phyloP scores from a whole-genome alignment of 2,888 invertebrate genomes.

The Dexiosoma caninum region DNA sequence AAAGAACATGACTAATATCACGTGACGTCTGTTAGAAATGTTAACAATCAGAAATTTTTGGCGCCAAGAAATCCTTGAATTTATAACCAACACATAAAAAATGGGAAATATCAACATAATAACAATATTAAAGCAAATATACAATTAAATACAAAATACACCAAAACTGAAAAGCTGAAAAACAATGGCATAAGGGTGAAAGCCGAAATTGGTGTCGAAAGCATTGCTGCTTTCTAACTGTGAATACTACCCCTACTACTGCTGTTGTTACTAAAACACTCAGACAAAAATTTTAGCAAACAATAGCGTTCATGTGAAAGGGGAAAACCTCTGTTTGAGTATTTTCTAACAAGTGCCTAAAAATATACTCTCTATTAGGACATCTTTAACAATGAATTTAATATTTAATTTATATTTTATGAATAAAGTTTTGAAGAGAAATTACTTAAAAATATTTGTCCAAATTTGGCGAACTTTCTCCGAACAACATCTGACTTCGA shows the following conservation, averaged over 20 bases:
- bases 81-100: constrained; percentile 41
- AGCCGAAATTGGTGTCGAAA: not conserved
- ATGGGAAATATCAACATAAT: constrained; percentile 42
- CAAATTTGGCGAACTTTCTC: too few species aligned
- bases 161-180: not conserved
- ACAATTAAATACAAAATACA: constrained; percentile 5
- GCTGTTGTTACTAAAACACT: not conserved
- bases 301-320: not conserved
- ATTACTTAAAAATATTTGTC: too few species aligned
- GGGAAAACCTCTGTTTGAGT: too few species aligned
- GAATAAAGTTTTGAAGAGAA: too few species aligned
- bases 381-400: too few species aligned
- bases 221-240: too few species aligned
- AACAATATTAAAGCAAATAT: constrained; percentile 49
- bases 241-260: too few species aligned
- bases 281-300: not conserved
- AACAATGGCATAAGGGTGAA: not conserved
- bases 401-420: too few species aligned
- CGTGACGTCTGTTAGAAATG: constrained; percentile 38
- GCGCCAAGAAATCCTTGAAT: constrained; percentile 60
- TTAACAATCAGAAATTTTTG: constrained; percentile 44
- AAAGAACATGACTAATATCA: constrained; percentile 53
- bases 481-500: too few species aligned
- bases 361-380: too few species aligned
- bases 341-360: too few species aligned